Conservation (phyloP, 2,113 vertebrate genomes). For the Oncorhynchus nerka region DNA sequence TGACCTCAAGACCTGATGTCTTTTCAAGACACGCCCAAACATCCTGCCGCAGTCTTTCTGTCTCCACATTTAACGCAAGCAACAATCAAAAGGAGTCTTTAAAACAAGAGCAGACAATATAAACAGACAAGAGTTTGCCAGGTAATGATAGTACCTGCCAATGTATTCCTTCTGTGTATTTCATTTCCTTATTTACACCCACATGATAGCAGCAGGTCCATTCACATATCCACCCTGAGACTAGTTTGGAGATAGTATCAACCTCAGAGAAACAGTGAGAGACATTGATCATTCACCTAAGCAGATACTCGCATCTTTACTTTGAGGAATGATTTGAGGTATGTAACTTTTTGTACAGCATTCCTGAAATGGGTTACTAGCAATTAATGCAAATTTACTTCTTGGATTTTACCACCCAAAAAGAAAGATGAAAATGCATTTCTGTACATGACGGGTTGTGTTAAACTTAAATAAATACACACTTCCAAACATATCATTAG, state of each 20-base stretch:
- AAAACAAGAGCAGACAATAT: slow-evolving; percentile 28
- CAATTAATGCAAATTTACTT: too few relatives aligned
- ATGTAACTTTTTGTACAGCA: too few relatives aligned
- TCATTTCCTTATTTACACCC: slow-evolving; percentile 47
- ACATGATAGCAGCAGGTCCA: slow-evolving; percentile 7
- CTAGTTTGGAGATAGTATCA: slow-evolving; percentile 17
- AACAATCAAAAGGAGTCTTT: neutral
- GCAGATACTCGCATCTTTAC: neutral
- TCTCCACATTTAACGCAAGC: neutral
- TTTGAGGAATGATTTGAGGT: too few relatives aligned
- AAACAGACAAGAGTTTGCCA: slow-evolving; percentile 41
- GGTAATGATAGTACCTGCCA: slow-evolving; percentile 29
- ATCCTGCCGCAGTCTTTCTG: neutral
- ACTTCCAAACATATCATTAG: neutral
- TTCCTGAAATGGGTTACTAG: too few relatives aligned
- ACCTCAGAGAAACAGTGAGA: neutral
- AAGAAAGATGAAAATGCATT: neutral
- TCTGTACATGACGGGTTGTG: neutral
- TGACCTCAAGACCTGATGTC: slow-evolving; percentile 16
- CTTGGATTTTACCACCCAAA: too few relatives aligned
- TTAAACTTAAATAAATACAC: neutral
- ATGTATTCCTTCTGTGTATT: slow-evolving; percentile 27
- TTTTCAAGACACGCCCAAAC: slow-evolving; percentile 11
- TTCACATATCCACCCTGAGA: slow-evolving; percentile 18
- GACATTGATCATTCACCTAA: neutral